Conservation (phyloP, 2,888 invertebrate species). For the Ophion ellenae region DNA sequence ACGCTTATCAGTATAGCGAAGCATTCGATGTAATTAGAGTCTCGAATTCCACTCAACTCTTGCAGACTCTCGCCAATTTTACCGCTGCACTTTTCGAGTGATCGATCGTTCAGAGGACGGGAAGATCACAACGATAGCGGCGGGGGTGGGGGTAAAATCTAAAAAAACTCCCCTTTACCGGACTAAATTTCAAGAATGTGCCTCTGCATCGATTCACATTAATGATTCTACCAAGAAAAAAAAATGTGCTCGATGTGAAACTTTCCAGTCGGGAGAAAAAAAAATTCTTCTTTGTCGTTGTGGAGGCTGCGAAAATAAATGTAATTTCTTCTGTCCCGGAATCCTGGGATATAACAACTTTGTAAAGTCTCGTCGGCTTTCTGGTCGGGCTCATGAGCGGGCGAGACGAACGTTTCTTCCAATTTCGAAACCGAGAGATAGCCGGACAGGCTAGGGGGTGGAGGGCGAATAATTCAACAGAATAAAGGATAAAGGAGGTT, state of each 20-base stretch:
- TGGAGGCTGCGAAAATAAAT: conserved; percentile 24
- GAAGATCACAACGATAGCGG: background rate
- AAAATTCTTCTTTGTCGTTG: conserved; percentile 45
- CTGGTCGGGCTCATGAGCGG: conserved; percentile 37
- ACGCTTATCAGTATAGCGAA: background rate
- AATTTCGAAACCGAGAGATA: conserved; percentile 36
- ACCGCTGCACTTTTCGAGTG: background rate
- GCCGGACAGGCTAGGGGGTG: conserved; percentile 2
- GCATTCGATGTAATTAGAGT: background rate
- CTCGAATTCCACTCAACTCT: background rate
- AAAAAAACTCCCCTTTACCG: background rate
- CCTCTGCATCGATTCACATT: background rate
- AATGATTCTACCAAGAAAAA: background rate
- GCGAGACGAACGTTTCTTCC: conserved; percentile 55
- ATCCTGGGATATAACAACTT: conserved; percentile 76
- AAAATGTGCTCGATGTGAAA: background rate
- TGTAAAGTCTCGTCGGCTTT: conserved; percentile 61
- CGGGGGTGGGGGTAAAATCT: background rate
- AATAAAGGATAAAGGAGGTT: conserved; percentile 69
- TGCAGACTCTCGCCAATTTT: background rate
- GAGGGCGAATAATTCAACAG: conserved; percentile 31
- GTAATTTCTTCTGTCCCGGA: conserved; percentile 41
- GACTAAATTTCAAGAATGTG: background rate
- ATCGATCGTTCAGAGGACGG: background rate
- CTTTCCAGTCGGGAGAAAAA: conserved; percentile 58